A percentile compares a stretch with the other conserved stretches of the same genome.
These are phyloP conservation scores for Gandaritis pyraliata DNA, from an alignment of 2,888 invertebrate genomes.

Conservation along the genomic window DNA sequence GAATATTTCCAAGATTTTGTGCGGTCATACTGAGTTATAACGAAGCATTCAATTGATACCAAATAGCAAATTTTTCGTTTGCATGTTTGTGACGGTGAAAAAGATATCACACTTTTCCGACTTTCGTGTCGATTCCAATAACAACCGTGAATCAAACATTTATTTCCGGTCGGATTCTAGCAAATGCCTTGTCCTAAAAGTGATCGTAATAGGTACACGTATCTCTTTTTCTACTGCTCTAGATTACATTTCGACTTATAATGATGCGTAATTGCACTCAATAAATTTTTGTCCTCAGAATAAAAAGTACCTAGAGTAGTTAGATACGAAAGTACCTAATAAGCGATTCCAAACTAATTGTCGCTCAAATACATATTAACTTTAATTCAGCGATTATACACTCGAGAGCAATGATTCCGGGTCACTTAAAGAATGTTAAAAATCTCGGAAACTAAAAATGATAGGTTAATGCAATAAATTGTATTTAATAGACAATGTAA, in stretches of 20 bases:
- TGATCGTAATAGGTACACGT: constrained; percentile 1
- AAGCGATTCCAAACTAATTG: too few species aligned
- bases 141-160: constrained; percentile 43
- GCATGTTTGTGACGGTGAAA: constrained; percentile 34
- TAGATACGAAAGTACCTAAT: too few species aligned
- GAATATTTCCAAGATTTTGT: constrained; percentile 41
- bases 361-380: too few species aligned
- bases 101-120: constrained; percentile 44
- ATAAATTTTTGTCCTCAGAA: too few species aligned
- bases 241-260: background rate
- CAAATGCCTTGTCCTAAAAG: constrained; percentile 19
- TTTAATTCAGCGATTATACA: too few species aligned
- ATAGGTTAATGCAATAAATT: too few species aligned
- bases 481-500: too few species aligned
- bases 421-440: too few species aligned
- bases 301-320: too few species aligned
- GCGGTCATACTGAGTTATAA: constrained; percentile 44
- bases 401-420: too few species aligned
- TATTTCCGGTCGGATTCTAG: constrained; percentile 39
- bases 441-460: too few species aligned
- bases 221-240: background rate
- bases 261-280: background rate
- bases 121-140: constrained; percentile 46
- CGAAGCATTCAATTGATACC: constrained; percentile 12
- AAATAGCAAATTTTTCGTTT: constrained; percentile 25